Percentiles rank a stretch among this genome's conserved stretches.
These are phyloP conservation scores for Limnodromus scolopaceus DNA, from an alignment of 2,797 vertebrate genomes.

Conservation along the genomic window DNA sequence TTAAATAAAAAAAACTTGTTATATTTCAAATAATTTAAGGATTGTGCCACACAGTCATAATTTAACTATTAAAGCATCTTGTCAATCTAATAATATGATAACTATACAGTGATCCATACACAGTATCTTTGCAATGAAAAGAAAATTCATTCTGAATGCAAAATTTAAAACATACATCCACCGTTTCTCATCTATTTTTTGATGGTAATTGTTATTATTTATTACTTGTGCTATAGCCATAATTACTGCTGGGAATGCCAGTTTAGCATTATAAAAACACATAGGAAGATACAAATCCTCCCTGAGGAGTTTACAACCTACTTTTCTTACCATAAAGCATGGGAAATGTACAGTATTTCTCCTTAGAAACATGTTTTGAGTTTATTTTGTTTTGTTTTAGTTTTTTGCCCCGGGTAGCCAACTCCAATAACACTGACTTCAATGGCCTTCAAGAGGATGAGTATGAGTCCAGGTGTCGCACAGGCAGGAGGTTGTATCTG, in stretches of 20 bases:
- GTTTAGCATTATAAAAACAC: neutral
- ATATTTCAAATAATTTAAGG: neutral
- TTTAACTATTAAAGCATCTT: neutral
- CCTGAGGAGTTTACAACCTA: neutral
- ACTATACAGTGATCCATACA: neutral
- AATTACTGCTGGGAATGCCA: neutral
- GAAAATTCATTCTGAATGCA: neutral
- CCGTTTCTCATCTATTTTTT: neutral
- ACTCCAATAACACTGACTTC: neutral
- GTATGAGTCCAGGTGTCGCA: neutral
- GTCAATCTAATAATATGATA: neutral
- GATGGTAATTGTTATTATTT: neutral
- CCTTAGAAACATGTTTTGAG: neutral
- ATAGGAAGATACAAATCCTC: neutral
- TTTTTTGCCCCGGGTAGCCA: neutral
- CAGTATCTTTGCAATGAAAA: neutral
- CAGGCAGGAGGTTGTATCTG: neutral
- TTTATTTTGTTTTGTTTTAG: neutral
- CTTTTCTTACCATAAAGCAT: neutral
- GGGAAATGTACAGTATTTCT: neutral
- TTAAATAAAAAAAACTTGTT: neutral
- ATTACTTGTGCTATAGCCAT: neutral
- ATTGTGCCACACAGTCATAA: neutral
- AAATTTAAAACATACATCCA: neutral
- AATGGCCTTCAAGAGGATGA: neutral